A percentile compares a stretch with the other conserved stretches of the same genome.
Evolutionary conservation across 2,797 vertebrate genomes (phyloP).

Genomic region (Alectoris magna): DNA sequence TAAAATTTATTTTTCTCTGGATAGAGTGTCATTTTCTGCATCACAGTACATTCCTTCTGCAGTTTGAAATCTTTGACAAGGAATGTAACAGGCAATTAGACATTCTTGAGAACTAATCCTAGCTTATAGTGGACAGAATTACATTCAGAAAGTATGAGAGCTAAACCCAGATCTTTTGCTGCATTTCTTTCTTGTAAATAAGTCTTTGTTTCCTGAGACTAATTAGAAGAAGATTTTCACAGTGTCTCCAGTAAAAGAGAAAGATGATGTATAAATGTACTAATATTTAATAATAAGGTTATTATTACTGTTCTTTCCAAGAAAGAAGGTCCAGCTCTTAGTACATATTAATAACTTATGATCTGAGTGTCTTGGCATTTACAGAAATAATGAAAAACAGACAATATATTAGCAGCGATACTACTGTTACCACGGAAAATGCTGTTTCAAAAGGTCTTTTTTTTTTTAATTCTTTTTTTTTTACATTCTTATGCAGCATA

Average conservation of each 20-base stretch:
- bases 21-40: neutral
- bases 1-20: neutral
- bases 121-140: neutral
- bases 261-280: neutral
- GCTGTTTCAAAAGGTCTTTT: neutral
- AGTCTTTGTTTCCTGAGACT: neutral
- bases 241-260: neutral
- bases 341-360: fast-evolving
- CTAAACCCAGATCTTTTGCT: fast-evolving
- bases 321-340: neutral
- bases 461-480: neutral
- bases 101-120: neutral
- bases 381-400: neutral
- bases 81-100: neutral
- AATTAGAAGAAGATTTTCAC: neutral
- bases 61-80: neutral
- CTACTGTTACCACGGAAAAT: neutral
- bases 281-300: neutral
- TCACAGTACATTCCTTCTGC: neutral
- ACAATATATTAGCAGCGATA: neutral
- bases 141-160: neutral
- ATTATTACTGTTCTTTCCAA: neutral
- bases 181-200: neutral
- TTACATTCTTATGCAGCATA: neutral
- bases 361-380: neutral